Conservation (phyloP, 2,797 vertebrate species). For the Sebastes miniatus region DNA sequence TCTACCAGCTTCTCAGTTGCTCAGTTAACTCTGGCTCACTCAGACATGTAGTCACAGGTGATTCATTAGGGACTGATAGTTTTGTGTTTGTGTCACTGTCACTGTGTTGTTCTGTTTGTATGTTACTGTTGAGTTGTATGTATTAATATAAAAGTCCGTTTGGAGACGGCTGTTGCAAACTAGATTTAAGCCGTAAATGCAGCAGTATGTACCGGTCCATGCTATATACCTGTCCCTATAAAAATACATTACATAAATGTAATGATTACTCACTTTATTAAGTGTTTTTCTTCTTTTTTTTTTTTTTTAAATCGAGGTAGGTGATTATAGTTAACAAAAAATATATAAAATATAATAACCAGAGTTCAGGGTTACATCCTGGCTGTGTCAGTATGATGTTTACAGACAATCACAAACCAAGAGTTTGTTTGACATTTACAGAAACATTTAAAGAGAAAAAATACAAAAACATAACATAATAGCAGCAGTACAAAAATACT, state of each 20-base stretch:
- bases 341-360: background rate
- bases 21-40: background rate
- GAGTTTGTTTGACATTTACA: background rate
- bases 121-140: background rate
- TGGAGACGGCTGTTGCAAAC: background rate
- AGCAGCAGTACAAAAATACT: background rate
- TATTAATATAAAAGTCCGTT: background rate
- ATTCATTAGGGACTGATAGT: background rate
- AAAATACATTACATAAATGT: background rate
- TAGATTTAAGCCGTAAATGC: background rate
- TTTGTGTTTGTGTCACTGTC: background rate
- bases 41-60: background rate
- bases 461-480: background rate
- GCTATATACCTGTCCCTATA: background rate
- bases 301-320: background rate
- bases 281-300: background rate
- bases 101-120: background rate
- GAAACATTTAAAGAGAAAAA: constrained; percentile 15
- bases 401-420: background rate
- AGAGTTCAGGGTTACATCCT: background rate
- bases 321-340: background rate
- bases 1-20: background rate
- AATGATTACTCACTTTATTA: background rate
- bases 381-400: background rate
- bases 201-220: background rate